Evolutionary conservation across 2,797 vertebrate species (phyloP), one percentile per base, ranked within the genome.

Genomic region (Simalia tracyae): DNA sequence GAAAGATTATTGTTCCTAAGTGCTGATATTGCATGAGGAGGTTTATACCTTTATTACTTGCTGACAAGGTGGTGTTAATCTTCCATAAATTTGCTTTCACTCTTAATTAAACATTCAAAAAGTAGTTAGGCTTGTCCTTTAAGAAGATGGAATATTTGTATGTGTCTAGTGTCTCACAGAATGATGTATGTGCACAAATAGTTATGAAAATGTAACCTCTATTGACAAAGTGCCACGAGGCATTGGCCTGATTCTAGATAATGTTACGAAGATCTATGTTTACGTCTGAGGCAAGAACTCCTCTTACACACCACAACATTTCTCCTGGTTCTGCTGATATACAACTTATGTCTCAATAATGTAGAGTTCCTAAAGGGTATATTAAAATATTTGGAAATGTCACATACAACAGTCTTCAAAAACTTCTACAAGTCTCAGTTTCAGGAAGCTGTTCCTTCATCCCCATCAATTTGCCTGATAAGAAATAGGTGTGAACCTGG

Each of bases 81-180:
- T 94, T 95, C 91, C 91, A 92, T 94, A 97, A 97, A 96, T 95
- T 95, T 96, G 89, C 95, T 95, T 96, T 96, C 94, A 95, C 24
- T 96, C 88, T 91, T 94, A 95, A 96, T 97, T 96, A 97, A 97
- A 96, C 93, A 96, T 97, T 95, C 94, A 94, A 94, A 95, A 95
- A 94, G 22, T 59, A 91, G 56, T 93, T 96, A 66, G 31, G 90
- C 92, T 94, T 96, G 92, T 93, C 94, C 90, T 95, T 92, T 93
- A 89, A 93, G 94, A 96, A 95, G 90, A 90, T 86, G n/a, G 85
- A 90, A 94, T 94, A 95, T 95, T 96, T 92, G 68, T 93, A 81
- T 93, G 60, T 95, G 86, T 86, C 88, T 1, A 10, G 59, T 90
- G 42, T 87, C 92, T 94, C 90, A 46, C 91, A 86, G 64, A 92